These are phyloP conservation scores for Synergus japonicus DNA, from an alignment of 2,888 invertebrate genomes.

Conservation along the genomic window DNA sequence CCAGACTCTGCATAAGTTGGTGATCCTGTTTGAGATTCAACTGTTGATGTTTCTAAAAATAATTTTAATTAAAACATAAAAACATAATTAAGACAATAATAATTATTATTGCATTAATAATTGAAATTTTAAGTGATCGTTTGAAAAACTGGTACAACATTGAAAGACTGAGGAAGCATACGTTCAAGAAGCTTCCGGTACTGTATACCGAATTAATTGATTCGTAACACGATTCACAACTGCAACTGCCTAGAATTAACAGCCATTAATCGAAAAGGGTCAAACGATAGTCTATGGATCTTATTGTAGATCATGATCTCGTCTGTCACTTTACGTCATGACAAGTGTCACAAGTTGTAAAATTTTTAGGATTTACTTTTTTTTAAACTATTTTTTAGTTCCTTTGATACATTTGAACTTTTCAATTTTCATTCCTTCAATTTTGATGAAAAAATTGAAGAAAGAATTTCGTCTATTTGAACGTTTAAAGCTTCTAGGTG, in stretches of 20 bases:
- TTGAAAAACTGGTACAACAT: slow-evolving; percentile 6
- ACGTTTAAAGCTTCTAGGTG: too few species aligned
- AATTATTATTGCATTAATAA: not conserved
- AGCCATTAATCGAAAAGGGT: slow-evolving; percentile 40
- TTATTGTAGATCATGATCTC: slow-evolving; percentile 23
- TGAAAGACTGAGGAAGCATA: slow-evolving; percentile 16
- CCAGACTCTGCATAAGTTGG: not conserved
- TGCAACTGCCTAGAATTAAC: slow-evolving; percentile 17
- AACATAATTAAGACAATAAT: not conserved
- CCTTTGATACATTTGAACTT: too few species aligned
- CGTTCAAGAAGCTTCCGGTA: slow-evolving; percentile 31
- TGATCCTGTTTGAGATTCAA: slow-evolving; percentile 13
- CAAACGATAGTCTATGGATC: slow-evolving; percentile 14
- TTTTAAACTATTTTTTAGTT: not conserved
- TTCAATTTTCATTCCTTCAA: not conserved
- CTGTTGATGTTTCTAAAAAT: slow-evolving; percentile 18
- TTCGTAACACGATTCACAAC: slow-evolving; percentile 37
- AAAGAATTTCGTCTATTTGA: too few species aligned
- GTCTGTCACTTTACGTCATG: slow-evolving; percentile 7
- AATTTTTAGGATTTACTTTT: not conserved
- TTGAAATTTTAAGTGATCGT: slow-evolving; percentile 11
- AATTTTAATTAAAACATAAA: not conserved
- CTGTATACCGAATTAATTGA: slow-evolving; percentile 20
- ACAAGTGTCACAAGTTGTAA: not conserved
- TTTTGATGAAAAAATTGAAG: not conserved